phyloP scores from a whole-genome alignment of 1,140 invertebrate genomes.

The Cephus cinctus region DNA sequence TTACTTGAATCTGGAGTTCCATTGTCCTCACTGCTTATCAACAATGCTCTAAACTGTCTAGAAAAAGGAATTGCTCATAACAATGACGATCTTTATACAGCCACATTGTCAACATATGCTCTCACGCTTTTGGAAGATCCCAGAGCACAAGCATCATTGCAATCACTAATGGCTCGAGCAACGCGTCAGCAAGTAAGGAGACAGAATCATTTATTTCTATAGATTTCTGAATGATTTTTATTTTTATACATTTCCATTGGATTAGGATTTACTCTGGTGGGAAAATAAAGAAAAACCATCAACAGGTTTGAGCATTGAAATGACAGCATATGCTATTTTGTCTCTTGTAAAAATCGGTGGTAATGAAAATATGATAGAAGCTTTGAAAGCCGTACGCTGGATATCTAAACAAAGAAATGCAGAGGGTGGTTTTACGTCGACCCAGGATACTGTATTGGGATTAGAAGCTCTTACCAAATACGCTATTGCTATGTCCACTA shows the following conservation, averaged over 20 bases:
- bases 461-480: slow-evolving; percentile 66
- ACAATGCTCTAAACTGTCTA: slow-evolving; percentile 62
- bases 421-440: slow-evolving; percentile 75
- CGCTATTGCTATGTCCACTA: slow-evolving; percentile 45
- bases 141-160: slow-evolving; percentile 38
- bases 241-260: too few species aligned
- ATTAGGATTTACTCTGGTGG: slow-evolving; percentile 53
- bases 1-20: slow-evolving; percentile 61
- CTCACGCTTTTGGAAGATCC: slow-evolving; percentile 59
- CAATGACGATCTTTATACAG: slow-evolving; percentile 53
- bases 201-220: not conserved
- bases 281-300: slow-evolving; percentile 47
- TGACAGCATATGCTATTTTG: slow-evolving; percentile 73
- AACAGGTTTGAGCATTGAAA: slow-evolving; percentile 64
- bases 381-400: slow-evolving; percentile 66
- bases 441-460: slow-evolving; percentile 69
- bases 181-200: slow-evolving; percentile 37
- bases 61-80: slow-evolving; percentile 33
- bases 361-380: slow-evolving; percentile 59
- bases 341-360: slow-evolving; percentile 62
- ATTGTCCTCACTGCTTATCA: slow-evolving; percentile 47
- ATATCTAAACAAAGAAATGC: slow-evolving; percentile 73
- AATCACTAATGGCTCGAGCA: slow-evolving; percentile 33
- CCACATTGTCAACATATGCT: slow-evolving; percentile 62
- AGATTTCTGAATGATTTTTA: slow-evolving; percentile 4